Evolutionary conservation across 2,113 vertebrate genomes (phyloP).

Genomic region (Perognathus longimembris): DNA sequence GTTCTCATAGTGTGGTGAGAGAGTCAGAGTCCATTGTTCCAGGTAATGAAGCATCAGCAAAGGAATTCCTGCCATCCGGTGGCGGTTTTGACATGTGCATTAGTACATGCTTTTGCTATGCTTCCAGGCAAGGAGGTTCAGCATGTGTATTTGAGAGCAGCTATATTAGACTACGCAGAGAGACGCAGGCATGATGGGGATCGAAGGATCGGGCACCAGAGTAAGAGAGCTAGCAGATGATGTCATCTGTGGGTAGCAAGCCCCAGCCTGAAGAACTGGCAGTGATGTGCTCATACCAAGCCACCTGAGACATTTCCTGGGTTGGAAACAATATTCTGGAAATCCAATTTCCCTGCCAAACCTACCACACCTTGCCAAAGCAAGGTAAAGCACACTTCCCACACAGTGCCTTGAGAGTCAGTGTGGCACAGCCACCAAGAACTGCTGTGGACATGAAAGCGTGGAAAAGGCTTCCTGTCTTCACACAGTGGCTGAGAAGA

Average conservation of each 20-base stretch:
- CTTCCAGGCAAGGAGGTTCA: constrained; percentile 3
- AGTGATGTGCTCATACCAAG: constrained; percentile 36
- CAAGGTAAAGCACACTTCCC: background rate
- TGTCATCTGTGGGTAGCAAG: constrained; percentile 70
- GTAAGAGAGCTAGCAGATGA: constrained; percentile 63
- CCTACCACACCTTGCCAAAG: constrained; percentile 63
- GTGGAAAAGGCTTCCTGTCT: background rate
- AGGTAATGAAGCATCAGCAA: background rate
- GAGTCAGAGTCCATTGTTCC: background rate
- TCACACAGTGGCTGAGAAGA: background rate
- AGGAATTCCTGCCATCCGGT: background rate
- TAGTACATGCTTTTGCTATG: constrained; percentile 50
- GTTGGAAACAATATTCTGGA: constrained; percentile 74
- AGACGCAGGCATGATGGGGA: background rate
- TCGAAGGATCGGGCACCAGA: constrained; percentile 44
- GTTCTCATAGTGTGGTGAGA: background rate
- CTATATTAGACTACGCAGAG: constrained; percentile 66
- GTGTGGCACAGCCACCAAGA: background rate
- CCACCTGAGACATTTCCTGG: constrained; percentile 77
- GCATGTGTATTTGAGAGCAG: background rate
- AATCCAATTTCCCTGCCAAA: constrained; percentile 76
- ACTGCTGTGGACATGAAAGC: background rate
- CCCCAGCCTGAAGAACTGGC: constrained; percentile 66
- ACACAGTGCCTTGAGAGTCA: background rate
- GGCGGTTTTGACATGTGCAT: background rate